These are phyloP conservation scores for Yponomeuta sedellus DNA, from an alignment of 2,888 invertebrate species.

Conservation along the genomic window DNA sequence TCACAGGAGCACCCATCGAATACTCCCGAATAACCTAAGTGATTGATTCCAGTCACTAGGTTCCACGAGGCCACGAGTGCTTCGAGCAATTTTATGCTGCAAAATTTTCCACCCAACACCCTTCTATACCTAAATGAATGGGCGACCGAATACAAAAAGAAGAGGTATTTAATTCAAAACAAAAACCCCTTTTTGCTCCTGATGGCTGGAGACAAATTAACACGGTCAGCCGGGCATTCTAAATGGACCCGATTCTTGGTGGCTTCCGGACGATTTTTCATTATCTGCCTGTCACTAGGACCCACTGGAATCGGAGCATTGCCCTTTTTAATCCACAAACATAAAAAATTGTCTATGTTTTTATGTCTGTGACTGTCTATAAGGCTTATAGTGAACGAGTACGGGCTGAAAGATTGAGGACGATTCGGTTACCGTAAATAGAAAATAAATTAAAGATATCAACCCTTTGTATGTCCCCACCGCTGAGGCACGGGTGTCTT, in stretches of 20 bases:
- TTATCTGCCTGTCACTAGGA: slow-evolving; percentile 30
- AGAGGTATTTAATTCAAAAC: background rate
- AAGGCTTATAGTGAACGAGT: too few species aligned
- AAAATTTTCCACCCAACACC: background rate
- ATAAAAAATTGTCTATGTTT: background rate
- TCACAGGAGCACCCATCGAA: too few species aligned
- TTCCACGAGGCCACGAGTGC: too few species aligned
- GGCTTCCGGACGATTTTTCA: slow-evolving; percentile 67
- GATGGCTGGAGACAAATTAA: slow-evolving; percentile 32
- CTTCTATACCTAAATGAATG: background rate
- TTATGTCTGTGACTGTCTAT: too few species aligned
- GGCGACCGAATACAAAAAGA: background rate
- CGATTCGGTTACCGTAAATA: too few species aligned
- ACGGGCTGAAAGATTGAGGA: too few species aligned
- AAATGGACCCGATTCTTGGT: slow-evolving; percentile 32
- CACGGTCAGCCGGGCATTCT: slow-evolving; percentile 46
- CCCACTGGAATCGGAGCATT: background rate
- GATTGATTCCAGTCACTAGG: too few species aligned
- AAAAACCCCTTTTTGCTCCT: background rate
- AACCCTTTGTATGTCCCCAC: too few species aligned
- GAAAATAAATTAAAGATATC: too few species aligned
- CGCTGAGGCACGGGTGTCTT: too few species aligned
- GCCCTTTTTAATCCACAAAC: background rate
- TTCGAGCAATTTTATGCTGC: background rate
- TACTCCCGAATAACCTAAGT: too few species aligned